Evolutionary conservation across 2,797 vertebrate species (phyloP).

Genomic region (Betta splendens): DNA sequence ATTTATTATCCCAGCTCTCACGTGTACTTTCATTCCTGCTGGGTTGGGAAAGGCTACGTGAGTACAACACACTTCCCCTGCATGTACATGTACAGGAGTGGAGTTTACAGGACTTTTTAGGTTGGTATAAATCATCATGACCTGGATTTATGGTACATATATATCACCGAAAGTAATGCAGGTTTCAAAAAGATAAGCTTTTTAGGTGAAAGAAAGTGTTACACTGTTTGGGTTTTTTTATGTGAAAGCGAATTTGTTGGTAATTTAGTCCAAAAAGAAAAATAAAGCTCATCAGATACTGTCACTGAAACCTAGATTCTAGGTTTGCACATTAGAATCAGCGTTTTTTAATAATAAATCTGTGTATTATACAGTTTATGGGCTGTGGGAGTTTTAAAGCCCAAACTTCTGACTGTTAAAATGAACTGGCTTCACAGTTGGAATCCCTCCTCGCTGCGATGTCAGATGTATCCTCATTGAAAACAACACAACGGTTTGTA

Average conservation of each 20-base stretch:
- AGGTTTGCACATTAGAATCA: background rate
- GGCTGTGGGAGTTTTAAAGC: too few relatives aligned
- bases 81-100: slow-evolving; percentile 25
- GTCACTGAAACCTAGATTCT: background rate
- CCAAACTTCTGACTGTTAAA: background rate
- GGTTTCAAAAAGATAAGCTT: slow-evolving; percentile 20
- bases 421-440: background rate
- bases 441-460: background rate
- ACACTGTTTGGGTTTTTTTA: background rate
- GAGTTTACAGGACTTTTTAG: slow-evolving; percentile 44
- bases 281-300: background rate
- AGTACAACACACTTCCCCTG: slow-evolving; percentile 32
- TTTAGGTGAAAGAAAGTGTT: slow-evolving; percentile 3
- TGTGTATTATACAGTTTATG: background rate
- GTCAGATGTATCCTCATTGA: background rate
- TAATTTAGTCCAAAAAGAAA: background rate
- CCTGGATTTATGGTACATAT: slow-evolving; percentile 54
- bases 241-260: background rate
- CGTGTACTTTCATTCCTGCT: slow-evolving; percentile 42
- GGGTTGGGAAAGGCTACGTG: slow-evolving; percentile 14
- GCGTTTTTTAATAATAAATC: background rate
- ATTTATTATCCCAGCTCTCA: slow-evolving; percentile 59
- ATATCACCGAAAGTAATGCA: slow-evolving; percentile 27
- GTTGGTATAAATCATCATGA: slow-evolving; percentile 62
- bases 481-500: too few relatives aligned